Percentiles rank a stretch among this genome's conserved stretches.
Evolutionary conservation across 1,140 invertebrate genomes (phyloP).

Genomic region (Zaprionus capensis): DNA sequence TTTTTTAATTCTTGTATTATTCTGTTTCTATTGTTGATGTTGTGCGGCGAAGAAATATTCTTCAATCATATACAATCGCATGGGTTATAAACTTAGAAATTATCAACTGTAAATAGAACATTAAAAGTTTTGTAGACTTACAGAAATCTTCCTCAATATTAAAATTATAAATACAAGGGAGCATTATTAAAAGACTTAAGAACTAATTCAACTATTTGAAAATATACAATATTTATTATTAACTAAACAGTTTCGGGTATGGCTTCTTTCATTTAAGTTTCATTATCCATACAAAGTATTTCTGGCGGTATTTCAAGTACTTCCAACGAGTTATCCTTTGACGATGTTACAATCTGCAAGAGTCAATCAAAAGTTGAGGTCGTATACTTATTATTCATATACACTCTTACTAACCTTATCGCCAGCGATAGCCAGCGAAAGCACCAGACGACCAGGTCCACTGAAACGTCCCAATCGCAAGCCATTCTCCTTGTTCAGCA

Average conservation of each 20-base stretch:
- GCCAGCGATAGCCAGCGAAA: conserved; percentile 87
- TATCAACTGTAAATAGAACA: conserved; percentile 51
- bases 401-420: conserved; percentile 85
- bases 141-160: neutral
- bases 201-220: conserved; percentile 19
- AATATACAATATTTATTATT: conserved; percentile 34
- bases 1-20: conserved; percentile 40
- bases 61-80: conserved; percentile 46
- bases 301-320: conserved; percentile 66
- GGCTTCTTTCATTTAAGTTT: neutral
- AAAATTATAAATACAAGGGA: neutral
- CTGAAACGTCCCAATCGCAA: conserved; percentile 85
- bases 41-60: conserved; percentile 61
- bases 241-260: neutral
- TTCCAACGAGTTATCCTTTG: conserved; percentile 73
- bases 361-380: conserved; percentile 10
- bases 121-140: neutral
- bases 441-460: conserved; percentile 88
- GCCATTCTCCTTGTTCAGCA: conserved; percentile 86
- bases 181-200: conserved; percentile 13
- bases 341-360: conserved; percentile 69
- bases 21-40: conserved; percentile 40
- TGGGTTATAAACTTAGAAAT: conserved; percentile 27
- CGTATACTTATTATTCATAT: neutral
- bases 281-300: conserved; percentile 30